These are phyloP conservation scores for Scaptomyza tumidula DNA, from an alignment of 2,888 invertebrate species.

Conservation along the genomic window DNA sequence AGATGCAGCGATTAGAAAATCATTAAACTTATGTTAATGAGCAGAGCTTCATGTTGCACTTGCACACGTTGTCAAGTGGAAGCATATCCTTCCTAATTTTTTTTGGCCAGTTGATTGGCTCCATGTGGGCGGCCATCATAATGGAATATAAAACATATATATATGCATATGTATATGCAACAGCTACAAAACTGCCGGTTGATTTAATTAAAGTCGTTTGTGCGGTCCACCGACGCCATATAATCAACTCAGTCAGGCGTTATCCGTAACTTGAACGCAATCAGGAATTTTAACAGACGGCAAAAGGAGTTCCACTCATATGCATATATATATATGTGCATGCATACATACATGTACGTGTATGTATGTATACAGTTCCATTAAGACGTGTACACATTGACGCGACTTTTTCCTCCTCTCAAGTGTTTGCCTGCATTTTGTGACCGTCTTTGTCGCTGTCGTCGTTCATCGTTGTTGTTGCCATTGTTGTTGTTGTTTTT, in stretches of 20 bases:
- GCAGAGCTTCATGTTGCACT: slow-evolving; percentile 46
- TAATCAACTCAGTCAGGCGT: slow-evolving; percentile 72
- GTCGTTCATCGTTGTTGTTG: slow-evolving; percentile 11
- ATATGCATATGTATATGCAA: slow-evolving; percentile 31
- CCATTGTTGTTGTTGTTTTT: slow-evolving; percentile 7
- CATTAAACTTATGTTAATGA: slow-evolving; percentile 83
- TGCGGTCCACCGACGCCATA: slow-evolving; percentile 60
- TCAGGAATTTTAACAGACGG: slow-evolving; percentile 49
- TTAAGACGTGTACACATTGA: slow-evolving; percentile 83
- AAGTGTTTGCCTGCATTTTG: slow-evolving; percentile 78
- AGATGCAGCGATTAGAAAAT: slow-evolving; percentile 80
- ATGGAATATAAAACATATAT: slow-evolving; percentile 23
- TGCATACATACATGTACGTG: slow-evolving; percentile 7
- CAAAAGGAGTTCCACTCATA: slow-evolving; percentile 31
- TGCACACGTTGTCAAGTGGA: slow-evolving; percentile 80
- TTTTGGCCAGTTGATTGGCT: slow-evolving; percentile 33
- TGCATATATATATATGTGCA: slow-evolving; percentile 7
- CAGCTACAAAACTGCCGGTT: slow-evolving; percentile 36
- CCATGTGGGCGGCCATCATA: slow-evolving; percentile 50
- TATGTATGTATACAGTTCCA: slow-evolving; percentile 80
- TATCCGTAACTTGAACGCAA: slow-evolving; percentile 66
- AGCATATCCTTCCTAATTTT: slow-evolving; percentile 55
- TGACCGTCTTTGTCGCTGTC: slow-evolving; percentile 43
- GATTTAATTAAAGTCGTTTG: slow-evolving; percentile 66
- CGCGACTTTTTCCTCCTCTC: slow-evolving; percentile 71